Percentiles rank a stretch among this genome's conserved stretches.
These are phyloP conservation scores for Lysiphlebus fabarum DNA, from an alignment of 1,140 invertebrate genomes.

Conservation along the genomic window DNA sequence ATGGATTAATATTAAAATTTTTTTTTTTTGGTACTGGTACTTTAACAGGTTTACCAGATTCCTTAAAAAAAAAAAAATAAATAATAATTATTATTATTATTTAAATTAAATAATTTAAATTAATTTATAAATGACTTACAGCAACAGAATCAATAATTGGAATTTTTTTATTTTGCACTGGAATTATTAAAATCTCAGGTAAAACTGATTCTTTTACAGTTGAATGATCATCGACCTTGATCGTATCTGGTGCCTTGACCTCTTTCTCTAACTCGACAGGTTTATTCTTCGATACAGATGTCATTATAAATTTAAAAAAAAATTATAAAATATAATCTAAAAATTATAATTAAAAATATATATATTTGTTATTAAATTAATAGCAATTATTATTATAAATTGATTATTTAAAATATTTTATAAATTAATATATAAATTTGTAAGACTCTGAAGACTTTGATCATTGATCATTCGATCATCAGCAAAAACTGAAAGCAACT, in stretches of 20 bases:
- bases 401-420: too few relatives aligned
- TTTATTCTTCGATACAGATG: not conserved
- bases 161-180: slow-evolving; percentile 22
- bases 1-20: slow-evolving; percentile 1
- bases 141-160: slow-evolving; percentile 24
- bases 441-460: too few relatives aligned
- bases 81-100: not conserved
- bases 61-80: not conserved
- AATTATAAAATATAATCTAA: not conserved
- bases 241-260: slow-evolving; percentile 17
- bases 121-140: slow-evolving; percentile 11
- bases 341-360: not conserved
- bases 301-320: slow-evolving; percentile 13
- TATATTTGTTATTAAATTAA: too few relatives aligned
- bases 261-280: slow-evolving; percentile 9
- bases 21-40: slow-evolving; percentile 26
- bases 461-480: too few relatives aligned
- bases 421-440: too few relatives aligned
- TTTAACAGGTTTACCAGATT: slow-evolving; percentile 22
- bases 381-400: too few relatives aligned
- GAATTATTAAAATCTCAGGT: not conserved
- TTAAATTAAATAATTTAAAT: not conserved
- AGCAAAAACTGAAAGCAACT: too few relatives aligned
- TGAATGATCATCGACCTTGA: not conserved
- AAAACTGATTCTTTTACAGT: not conserved